These are phyloP conservation scores for Pantelozetes paolii DNA, from an alignment of 2,888 invertebrate genomes.

Conservation along the genomic window DNA sequence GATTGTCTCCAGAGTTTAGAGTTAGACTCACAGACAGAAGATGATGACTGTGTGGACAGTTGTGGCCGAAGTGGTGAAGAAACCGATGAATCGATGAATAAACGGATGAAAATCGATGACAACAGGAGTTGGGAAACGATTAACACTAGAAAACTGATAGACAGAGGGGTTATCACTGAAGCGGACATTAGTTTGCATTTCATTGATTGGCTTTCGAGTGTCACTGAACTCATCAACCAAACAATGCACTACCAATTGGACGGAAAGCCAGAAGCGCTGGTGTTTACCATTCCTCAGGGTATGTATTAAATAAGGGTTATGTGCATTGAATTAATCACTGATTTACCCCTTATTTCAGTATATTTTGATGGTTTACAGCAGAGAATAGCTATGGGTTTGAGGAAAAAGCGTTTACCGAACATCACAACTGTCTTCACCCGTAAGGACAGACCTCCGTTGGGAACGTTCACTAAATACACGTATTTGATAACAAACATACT, in stretches of 20 bases:
- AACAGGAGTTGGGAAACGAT: neutral
- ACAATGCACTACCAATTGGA: slow-evolving; percentile 67
- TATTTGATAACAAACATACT: slow-evolving; percentile 69
- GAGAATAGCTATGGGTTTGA: slow-evolving; percentile 62
- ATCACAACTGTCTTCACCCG: slow-evolving; percentile 61
- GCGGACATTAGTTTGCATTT: slow-evolving; percentile 55
- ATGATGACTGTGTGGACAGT: no score
- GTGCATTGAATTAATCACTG: neutral
- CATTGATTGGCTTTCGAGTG: slow-evolving; percentile 67
- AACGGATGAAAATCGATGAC: neutral
- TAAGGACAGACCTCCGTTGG: slow-evolving; percentile 62
- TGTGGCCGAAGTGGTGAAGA: neutral
- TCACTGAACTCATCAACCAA: slow-evolving; percentile 71
- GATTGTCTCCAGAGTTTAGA: neutral
- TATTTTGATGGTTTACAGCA: slow-evolving; percentile 70
- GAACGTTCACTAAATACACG: slow-evolving; percentile 65
- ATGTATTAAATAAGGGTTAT: no score
- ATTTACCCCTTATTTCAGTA: slow-evolving; percentile 3
- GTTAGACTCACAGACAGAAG: neutral
- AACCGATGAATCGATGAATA: neutral
- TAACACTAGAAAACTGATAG: slow-evolving; percentile 23
- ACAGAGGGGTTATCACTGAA: slow-evolving; percentile 11
- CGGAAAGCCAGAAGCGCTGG: slow-evolving; percentile 62
- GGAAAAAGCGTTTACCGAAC: slow-evolving; percentile 64
- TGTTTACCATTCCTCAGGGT: slow-evolving; percentile 66